Conservation (phyloP, 2,113 vertebrate genomes). For the Gobio gobio region DNA sequence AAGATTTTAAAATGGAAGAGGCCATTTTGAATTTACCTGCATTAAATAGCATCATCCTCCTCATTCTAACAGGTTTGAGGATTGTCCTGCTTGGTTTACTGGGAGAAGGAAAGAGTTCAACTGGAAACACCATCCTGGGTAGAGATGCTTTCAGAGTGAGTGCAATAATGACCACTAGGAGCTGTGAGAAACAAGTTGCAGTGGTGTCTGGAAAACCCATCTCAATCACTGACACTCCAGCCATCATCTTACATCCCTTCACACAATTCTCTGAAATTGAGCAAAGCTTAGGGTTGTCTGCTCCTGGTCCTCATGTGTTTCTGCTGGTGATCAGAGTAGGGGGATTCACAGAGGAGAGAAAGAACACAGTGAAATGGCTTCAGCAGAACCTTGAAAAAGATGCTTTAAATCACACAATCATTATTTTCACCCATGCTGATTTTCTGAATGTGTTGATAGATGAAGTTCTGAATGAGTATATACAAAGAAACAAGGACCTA, state of each 20-base stretch:
- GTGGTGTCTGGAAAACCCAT: neutral
- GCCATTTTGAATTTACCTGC: no score
- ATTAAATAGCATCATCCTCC: no score
- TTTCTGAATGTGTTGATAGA: neutral
- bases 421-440: constrained; percentile 67
- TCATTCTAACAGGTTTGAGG: neutral
- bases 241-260: no score
- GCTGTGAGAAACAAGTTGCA: constrained; percentile 7
- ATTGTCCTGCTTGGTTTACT: constrained; percentile 61
- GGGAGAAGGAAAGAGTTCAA: constrained; percentile 63
- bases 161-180: neutral
- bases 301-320: constrained; percentile 57
- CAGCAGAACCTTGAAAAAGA: constrained; percentile 58
- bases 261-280: no score
- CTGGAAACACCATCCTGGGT: constrained; percentile 66
- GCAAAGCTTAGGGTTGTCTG: constrained; percentile 53
- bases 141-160: constrained; percentile 9
- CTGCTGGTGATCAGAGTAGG: constrained; percentile 58
- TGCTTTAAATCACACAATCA: constrained; percentile 40
- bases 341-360: constrained; percentile 57
- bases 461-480: constrained; percentile 20
- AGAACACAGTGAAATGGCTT: constrained; percentile 51
- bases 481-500: constrained; percentile 27
- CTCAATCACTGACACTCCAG: constrained; percentile 60
- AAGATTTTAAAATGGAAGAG: no score